Conservation (phyloP, 2,888 invertebrate species). For the Ennomos quercinarius region DNA sequence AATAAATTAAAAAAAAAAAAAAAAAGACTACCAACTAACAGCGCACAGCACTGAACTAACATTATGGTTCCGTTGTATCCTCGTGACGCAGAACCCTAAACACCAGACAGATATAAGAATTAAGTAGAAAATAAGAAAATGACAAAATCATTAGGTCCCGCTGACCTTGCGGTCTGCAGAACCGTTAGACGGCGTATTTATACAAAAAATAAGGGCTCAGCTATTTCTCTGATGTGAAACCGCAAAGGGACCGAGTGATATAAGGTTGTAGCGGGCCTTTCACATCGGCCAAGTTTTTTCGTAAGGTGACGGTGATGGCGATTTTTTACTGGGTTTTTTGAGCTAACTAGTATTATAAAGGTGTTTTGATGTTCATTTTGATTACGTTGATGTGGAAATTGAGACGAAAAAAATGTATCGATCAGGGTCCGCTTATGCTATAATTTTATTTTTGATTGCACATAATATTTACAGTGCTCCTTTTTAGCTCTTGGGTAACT, state of each 20-base stretch:
- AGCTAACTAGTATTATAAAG: background rate
- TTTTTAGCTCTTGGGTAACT: too few species aligned
- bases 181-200: slow-evolving; percentile 70
- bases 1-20: too few species aligned
- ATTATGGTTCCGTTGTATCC: too few species aligned
- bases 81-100: slow-evolving; percentile 6
- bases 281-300: slow-evolving; percentile 40
- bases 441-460: too few species aligned
- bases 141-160: slow-evolving; percentile 64
- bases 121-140: slow-evolving; percentile 52
- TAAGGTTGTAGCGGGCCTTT: slow-evolving; percentile 52
- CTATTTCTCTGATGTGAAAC: slow-evolving; percentile 80
- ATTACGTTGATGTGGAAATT: background rate
- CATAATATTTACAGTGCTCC: too few species aligned
- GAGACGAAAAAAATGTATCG: background rate
- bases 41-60: too few species aligned
- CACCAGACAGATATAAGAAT: slow-evolving; percentile 33
- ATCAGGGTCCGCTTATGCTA: too few species aligned
- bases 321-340: background rate
- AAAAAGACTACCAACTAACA: too few species aligned
- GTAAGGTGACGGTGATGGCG: background rate
- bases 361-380: background rate
- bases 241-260: slow-evolving; percentile 75
- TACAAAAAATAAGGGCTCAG: slow-evolving; percentile 67
- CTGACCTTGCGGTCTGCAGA: slow-evolving; percentile 71